A percentile compares a stretch with the other conserved stretches of the same genome.
Conservation (phyloP, 2,113 vertebrate species). For the Natator depressus region DNA sequence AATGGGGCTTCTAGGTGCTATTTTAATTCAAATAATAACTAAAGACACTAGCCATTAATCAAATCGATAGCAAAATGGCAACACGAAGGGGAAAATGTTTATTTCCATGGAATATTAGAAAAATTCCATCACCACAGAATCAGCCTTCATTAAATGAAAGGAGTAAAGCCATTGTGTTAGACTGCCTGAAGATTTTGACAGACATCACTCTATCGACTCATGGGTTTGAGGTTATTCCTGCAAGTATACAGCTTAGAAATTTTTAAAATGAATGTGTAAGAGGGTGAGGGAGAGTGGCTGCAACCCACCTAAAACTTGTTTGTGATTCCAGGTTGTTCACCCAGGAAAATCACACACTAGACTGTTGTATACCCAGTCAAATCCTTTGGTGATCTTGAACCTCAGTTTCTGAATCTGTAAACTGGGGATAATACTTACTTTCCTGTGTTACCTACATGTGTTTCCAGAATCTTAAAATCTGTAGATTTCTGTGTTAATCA, state of each 20-base stretch:
- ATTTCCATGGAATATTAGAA: neutral
- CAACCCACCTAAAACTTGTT: neutral
- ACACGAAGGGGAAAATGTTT: neutral
- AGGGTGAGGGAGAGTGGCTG: neutral
- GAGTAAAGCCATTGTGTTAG: neutral
- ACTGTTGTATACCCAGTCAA: no score
- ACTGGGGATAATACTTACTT: neutral
- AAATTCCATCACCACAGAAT: neutral
- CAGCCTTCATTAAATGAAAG: neutral
- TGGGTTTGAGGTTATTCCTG: neutral
- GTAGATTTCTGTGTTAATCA: neutral
- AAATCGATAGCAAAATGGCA: neutral
- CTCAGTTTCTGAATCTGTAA: neutral
- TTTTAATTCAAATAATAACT: neutral
- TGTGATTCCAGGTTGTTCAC: neutral
- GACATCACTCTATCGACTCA: fast-evolving
- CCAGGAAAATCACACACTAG: neutral
- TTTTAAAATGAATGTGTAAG: neutral
- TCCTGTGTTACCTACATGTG: neutral
- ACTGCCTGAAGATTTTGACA: neutral
- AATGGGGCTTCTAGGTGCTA: neutral
- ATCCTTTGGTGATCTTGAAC: neutral
- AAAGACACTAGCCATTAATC: neutral
- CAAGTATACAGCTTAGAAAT: neutral
- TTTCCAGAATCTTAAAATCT: neutral